Base-by-base conservation (phyloP, 1,140 invertebrate species). In the Brachystomella parvula region DNA sequence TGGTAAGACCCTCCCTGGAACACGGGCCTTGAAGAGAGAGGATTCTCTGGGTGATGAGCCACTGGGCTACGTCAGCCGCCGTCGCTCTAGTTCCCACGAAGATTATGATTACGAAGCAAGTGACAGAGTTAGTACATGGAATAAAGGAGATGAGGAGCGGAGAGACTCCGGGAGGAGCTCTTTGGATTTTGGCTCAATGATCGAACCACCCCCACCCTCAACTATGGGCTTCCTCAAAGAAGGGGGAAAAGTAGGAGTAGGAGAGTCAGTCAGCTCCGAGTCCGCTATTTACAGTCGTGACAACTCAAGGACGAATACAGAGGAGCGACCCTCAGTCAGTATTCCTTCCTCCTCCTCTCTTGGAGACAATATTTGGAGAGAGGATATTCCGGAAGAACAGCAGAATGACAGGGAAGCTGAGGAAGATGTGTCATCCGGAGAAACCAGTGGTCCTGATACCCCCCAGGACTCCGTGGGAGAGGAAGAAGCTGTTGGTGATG, bases 401-500 rank as follows among this genome's bases (percentile, higher is more conserved):
- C 39, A 33, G 29, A 66, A 71, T 61, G 53, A 39, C 15, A 63
- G 68, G 47, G 73, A 66, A 26, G 67, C 56, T 39, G 63, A 67
- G 69, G 33, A 78, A 80, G 64, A 76, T 60, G 65, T 68, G 21
- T 88, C 88, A 19, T 92, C 89, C 0, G 89, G 89, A 29, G 88
- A 88, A 73, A 93, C 90, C 9, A 90, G 89, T 12, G 90, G 90
- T 0, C 90, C 90, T 0, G 90, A 93, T 73, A 70, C 65, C 19
- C 65, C 49, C 6, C 49, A 53, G 21, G 49, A 53, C 24, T 53
- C 49, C 6, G 9, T 15, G 6, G 49, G 24, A 24, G 49, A 53
- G 24, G 49, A 53, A 6, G 29, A 60, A 60, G 29, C 9, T 21
- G 9, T 9, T 12, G 53, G n/a, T 15, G 12, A 57, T 9, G 24